Percentiles rank a stretch among this genome's conserved stretches.
Conservation (phyloP, 2,797 vertebrate genomes). For the Kryptopterus vitreolus region DNA sequence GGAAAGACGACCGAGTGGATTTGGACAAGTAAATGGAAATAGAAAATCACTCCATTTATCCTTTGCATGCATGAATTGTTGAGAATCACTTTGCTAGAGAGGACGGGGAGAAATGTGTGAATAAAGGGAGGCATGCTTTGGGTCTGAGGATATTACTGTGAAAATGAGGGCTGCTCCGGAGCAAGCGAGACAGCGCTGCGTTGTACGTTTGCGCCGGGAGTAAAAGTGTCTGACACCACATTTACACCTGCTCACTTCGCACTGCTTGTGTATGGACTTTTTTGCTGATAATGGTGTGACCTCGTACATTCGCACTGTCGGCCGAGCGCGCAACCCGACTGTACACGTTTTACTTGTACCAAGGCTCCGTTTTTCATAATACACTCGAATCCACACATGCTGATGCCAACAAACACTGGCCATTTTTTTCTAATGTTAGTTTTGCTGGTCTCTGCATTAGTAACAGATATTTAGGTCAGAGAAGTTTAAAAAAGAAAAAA, state of each 20-base stretch:
- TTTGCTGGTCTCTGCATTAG: no score
- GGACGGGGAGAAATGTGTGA: constrained; percentile 3
- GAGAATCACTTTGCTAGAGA: constrained; percentile 28
- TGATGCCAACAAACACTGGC: neutral
- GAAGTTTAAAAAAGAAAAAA: no score
- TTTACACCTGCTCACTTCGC: neutral
- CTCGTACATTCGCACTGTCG: neutral
- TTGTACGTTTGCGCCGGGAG: neutral
- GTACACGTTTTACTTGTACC: neutral
- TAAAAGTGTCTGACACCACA: constrained; percentile 10
- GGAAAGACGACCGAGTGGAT: constrained; percentile 31
- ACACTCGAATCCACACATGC: neutral
- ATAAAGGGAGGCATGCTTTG: neutral
- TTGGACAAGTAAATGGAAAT: constrained; percentile 47
- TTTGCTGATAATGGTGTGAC: neutral
- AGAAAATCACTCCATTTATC: constrained; percentile 43
- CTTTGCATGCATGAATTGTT: constrained; percentile 49
- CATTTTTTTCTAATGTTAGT: no score
- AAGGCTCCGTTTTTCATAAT: neutral
- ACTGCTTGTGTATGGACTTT: neutral
- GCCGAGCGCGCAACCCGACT: neutral
- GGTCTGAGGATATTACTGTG: constrained; percentile 15
- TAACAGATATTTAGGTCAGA: no score
- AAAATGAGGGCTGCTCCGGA: constrained; percentile 11
- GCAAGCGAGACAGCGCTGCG: neutral